Conservation (phyloP, 2,797 vertebrate genomes). For the Arnoldichthys spilopterus region DNA sequence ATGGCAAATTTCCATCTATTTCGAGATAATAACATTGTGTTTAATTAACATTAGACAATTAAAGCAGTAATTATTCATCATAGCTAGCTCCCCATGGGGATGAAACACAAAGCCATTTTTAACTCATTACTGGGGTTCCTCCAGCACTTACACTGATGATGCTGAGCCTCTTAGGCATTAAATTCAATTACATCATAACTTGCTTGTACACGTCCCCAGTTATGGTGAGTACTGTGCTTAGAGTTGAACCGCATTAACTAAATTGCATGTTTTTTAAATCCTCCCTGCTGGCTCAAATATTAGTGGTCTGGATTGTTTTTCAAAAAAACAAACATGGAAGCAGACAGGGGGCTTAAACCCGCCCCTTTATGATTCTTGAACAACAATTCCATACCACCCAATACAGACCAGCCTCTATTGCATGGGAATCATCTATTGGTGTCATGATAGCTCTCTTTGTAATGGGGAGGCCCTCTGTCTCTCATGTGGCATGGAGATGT, state of each 20-base stretch:
- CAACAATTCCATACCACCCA: neutral
- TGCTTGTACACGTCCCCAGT: slow-evolving; percentile 18
- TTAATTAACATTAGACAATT: slow-evolving; percentile 62
- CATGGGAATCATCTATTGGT: slow-evolving; percentile 49
- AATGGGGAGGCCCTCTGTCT: slow-evolving; percentile 46
- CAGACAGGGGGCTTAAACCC: neutral
- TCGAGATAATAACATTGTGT: slow-evolving; percentile 59
- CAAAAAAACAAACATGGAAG: neutral
- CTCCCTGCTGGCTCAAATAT: slow-evolving; percentile 9
- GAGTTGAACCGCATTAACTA: neutral
- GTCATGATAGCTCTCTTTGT: slow-evolving; percentile 49
- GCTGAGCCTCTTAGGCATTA: slow-evolving; percentile 43
- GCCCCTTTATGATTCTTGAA: neutral
- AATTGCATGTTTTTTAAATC: slow-evolving; percentile 2
- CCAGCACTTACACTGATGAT: slow-evolving; percentile 50
- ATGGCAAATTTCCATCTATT: slow-evolving; percentile 49
- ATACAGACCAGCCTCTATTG: neutral
- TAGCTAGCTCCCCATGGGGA: slow-evolving; percentile 50
- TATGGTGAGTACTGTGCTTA: neutral
- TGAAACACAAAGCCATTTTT: slow-evolving; percentile 51
- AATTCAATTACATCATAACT: slow-evolving; percentile 49
- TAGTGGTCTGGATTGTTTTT: neutral
- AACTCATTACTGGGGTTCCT: slow-evolving; percentile 56
- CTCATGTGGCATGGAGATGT: slow-evolving; percentile 40
- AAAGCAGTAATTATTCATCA: slow-evolving; percentile 61